Base-by-base conservation (phyloP, 2,888 invertebrate genomes). In the Zygogramma bicolorata region DNA sequence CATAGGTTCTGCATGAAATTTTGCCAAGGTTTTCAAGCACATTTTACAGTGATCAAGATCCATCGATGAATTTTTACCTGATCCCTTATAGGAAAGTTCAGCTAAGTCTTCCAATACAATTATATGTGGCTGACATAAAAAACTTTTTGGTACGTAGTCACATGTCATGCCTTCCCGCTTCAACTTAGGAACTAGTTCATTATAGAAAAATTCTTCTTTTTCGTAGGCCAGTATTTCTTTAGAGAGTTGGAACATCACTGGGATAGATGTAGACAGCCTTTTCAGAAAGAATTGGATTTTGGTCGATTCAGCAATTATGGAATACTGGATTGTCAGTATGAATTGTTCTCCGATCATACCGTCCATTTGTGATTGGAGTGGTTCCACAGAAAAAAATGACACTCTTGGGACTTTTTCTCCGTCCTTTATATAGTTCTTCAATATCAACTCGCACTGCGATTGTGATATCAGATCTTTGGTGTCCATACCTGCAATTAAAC, bases 1-100 rank as follows among this genome's bases (percentile, higher is more conserved):
- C 10, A 90, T 86, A 4, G 88, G 86, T n/a, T 88, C 85, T 0
- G 88, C 87, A 70, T 91, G 91, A 74, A 90, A 88, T 77, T 88
- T 87, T 0, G 90, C 88, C 34, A 91, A 77, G 2, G 88, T 86
- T 68, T 85, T 84, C 60, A 90, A 81, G 34, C 89, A 89, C 78
- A 86, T 84, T 31, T 87, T 79, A 10, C 88, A 89, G 75, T 90
- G 90, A 1, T 85, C 83, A 63, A 87, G 81, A 73, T 90, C 89
- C 59, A 90, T 88, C 1, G 81, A 70, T 67, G 87, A 84, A 22
- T 87, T 77, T 57, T 82, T 83, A 5, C 68, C 69, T 15, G 75
- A 71, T 1, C 77, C 68, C 71, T 58, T 77, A 65, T 77, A 85
- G 0, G 75, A 75, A 4, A 61, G 42, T 13, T 74, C 3, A 1